These are phyloP conservation scores for Cryptocephalus moraei DNA, from an alignment of 2,888 invertebrate species.

Conservation along the genomic window DNA sequence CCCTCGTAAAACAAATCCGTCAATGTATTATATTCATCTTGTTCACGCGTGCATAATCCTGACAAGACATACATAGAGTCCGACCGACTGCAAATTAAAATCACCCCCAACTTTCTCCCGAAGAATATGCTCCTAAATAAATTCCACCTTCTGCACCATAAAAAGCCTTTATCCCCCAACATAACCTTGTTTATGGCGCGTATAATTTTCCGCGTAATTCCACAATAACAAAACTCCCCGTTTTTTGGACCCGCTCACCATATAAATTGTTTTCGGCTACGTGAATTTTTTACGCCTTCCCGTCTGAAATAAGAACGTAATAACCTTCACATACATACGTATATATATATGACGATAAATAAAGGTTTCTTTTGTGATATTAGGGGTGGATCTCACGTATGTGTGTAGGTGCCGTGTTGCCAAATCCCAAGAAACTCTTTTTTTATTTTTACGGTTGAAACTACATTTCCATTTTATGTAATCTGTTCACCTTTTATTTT, in stretches of 20 bases:
- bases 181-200: conserved; percentile 2
- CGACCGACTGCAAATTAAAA: too few relatives aligned
- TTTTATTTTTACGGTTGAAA: too few relatives aligned
- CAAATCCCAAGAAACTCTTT: too few relatives aligned
- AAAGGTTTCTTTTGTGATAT: conserved; percentile 1
- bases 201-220: conserved; percentile 1
- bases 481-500: too few relatives aligned
- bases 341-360: conserved; percentile 4
- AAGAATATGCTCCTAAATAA: background rate
- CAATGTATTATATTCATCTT: too few relatives aligned
- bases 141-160: background rate
- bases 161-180: conserved; percentile 1
- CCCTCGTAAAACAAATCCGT: too few relatives aligned
- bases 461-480: too few relatives aligned
- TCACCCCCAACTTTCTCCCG: too few relatives aligned
- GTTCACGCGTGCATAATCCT: too few relatives aligned
- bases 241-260: background rate
- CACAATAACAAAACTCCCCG: background rate
- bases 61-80: too few relatives aligned
- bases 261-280: conserved; percentile 5
- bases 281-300: conserved; percentile 5
- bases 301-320: conserved; percentile 4
- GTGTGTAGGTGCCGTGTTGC: too few relatives aligned
- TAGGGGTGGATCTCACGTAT: too few relatives aligned
- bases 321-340: conserved; percentile 2